Conservation (phyloP, 1,140 invertebrate genomes). For the Alviniconcha marisindica region DNA sequence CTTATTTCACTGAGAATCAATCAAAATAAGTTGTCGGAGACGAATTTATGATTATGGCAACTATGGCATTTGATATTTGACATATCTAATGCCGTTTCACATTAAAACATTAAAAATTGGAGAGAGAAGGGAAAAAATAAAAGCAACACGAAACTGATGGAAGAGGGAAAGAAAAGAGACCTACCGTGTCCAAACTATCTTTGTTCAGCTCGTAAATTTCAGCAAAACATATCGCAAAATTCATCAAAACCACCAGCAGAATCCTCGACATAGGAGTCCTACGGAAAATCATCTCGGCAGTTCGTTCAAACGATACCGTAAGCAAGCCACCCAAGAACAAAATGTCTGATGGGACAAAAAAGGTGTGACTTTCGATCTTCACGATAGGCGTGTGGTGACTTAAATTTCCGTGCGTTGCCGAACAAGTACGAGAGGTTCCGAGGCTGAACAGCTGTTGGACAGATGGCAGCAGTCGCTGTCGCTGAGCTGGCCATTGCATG, state of each 20-base stretch:
- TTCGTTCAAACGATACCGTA: not conserved
- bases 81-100: too few relatives aligned
- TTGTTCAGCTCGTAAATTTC: conserved; percentile 17
- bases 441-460: not conserved
- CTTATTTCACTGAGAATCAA: not conserved
- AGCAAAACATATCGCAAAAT: not conserved
- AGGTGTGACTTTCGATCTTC: not conserved
- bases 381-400: not conserved
- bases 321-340: not conserved
- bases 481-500: not conserved
- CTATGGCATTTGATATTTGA: too few relatives aligned
- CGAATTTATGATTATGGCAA: too few relatives aligned
- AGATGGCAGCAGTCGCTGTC: not conserved
- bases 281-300: not conserved
- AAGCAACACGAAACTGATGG: too few relatives aligned
- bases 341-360: not conserved
- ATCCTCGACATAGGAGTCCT: too few relatives aligned
- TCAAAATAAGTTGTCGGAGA: too few relatives aligned
- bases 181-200: conserved; percentile 19
- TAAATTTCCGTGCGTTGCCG: not conserved
- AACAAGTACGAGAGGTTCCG: not conserved
- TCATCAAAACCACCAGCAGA: not conserved
- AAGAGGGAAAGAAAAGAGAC: not conserved
- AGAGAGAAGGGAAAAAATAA: too few relatives aligned
- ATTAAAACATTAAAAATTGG: not conserved